A percentile compares a stretch with the other conserved stretches of the same genome.
phyloP scores from a whole-genome alignment of 2,113 vertebrate species.

The Plotosus lineatus region DNA sequence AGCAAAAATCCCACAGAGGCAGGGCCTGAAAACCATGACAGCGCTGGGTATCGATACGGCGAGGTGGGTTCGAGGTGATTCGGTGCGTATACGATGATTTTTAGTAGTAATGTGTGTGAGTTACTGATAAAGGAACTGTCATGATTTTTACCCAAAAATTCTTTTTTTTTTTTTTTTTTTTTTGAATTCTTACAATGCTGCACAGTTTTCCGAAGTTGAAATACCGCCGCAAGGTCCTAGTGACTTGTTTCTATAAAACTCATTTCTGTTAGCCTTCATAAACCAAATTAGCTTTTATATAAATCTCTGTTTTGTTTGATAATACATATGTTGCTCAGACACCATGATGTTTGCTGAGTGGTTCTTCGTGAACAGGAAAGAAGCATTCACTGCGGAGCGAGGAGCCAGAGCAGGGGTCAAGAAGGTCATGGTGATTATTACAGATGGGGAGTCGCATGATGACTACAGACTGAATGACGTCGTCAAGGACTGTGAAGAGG shows the following conservation, averaged over 20 bases:
- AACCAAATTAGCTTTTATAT: no score
- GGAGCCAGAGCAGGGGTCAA: constrained; percentile 87
- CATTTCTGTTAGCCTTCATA: no score
- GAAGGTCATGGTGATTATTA: constrained; percentile 97
- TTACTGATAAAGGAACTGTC: no score
- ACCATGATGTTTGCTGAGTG: background rate
- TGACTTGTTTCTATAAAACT: no score
- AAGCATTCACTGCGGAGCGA: constrained; percentile 85
- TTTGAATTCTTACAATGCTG: no score
- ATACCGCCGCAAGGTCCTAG: no score
- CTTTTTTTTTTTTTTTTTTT: no score
- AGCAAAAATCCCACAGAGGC: constrained; percentile 73
- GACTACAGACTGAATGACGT: constrained; percentile 72
- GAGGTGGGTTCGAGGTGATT: constrained; percentile 69
- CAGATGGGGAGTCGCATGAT: constrained; percentile 96
- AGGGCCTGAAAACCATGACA: constrained; percentile 87
- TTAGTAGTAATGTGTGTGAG: no score
- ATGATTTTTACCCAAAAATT: no score
- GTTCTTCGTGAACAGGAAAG: constrained; percentile 70
- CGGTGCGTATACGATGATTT: background rate
- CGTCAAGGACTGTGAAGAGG: constrained; percentile 78
- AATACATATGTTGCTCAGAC: no score
- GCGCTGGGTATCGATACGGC: constrained; percentile 88
- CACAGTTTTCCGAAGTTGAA: no score
- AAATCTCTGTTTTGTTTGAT: no score